Conservation (phyloP, 2,797 vertebrate species). For the Hoplostethus atlanticus region DNA sequence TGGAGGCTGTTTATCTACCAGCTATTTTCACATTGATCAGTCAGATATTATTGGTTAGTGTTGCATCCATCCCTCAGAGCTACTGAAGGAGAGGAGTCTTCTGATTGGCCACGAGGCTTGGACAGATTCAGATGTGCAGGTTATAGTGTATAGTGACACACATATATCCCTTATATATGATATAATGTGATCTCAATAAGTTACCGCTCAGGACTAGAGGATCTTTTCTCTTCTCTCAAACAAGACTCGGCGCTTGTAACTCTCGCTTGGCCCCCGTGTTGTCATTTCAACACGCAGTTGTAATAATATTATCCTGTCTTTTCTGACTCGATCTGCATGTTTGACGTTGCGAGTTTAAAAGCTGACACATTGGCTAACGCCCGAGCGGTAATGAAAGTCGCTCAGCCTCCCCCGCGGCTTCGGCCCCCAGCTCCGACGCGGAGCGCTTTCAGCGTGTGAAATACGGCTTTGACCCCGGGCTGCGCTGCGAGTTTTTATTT, state of each 20-base stretch:
- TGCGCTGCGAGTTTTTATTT: conserved; percentile 61
- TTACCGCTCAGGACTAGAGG: background rate
- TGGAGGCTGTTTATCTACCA: conserved; percentile 7
- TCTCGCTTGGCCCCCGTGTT: conserved; percentile 27
- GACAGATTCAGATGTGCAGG: background rate
- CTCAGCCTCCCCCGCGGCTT: conserved; percentile 26
- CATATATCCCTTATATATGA: no score
- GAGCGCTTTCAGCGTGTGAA: conserved; percentile 70
- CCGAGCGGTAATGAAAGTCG: conserved; percentile 57
- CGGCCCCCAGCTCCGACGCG: conserved; percentile 37
- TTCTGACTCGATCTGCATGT: conserved; percentile 53
- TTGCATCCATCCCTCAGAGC: conserved; percentile 7
- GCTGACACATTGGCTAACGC: conserved; percentile 59
- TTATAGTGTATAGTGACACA: background rate
- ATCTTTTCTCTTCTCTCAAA: background rate
- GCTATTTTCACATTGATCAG: conserved; percentile 40
- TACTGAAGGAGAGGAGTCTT: background rate
- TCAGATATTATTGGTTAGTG: conserved; percentile 30
- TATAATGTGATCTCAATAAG: background rate
- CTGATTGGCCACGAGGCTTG: background rate
- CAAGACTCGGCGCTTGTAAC: conserved; percentile 15
- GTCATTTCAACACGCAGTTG: conserved; percentile 57
- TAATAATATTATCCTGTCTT: conserved; percentile 57
- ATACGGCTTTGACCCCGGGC: conserved; percentile 66
- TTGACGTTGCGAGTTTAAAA: conserved; percentile 61